These are phyloP conservation scores for Drosophila erecta DNA, from an alignment of 1,140 invertebrate genomes.

Conservation along the genomic window DNA sequence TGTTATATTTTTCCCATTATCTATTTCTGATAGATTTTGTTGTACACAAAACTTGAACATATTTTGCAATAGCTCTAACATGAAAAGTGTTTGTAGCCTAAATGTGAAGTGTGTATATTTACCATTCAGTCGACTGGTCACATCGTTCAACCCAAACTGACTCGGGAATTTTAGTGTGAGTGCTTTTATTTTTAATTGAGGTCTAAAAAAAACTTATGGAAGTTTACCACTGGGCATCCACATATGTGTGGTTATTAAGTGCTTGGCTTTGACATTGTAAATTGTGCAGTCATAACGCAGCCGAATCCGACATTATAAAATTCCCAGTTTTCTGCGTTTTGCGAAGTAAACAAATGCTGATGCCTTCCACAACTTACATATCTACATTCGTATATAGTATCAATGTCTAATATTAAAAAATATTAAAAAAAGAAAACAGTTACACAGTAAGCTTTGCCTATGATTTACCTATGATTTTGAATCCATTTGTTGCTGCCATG, in stretches of 20 bases:
- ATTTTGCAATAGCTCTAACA: no score
- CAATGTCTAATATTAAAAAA: constrained; percentile 12
- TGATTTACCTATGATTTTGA: no score
- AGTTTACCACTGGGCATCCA: constrained; percentile 11
- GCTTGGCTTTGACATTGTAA: constrained; percentile 4
- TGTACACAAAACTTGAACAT: no score
- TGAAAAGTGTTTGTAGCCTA: background rate
- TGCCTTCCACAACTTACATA: constrained; percentile 12
- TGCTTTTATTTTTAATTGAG: constrained; percentile 16
- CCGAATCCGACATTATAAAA: background rate
- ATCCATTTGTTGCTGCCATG: background rate
- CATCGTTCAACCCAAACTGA: constrained; percentile 11
- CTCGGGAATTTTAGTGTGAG: constrained; percentile 14
- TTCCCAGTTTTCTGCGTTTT: constrained; percentile 3
- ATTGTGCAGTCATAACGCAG: constrained; percentile 3
- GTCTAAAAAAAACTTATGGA: constrained; percentile 13
- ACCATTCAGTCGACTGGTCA: constrained; percentile 2
- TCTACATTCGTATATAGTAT: constrained; percentile 7
- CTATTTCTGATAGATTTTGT: no score
- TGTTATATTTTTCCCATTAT: no score
- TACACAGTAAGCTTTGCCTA: constrained; percentile 1
- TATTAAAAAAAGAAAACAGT: constrained; percentile 4
- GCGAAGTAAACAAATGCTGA: constrained; percentile 11
- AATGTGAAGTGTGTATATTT: background rate
- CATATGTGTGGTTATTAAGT: constrained; percentile 9